Conservation (phyloP, 1,140 invertebrate species). For the Glossosoma conforme region DNA sequence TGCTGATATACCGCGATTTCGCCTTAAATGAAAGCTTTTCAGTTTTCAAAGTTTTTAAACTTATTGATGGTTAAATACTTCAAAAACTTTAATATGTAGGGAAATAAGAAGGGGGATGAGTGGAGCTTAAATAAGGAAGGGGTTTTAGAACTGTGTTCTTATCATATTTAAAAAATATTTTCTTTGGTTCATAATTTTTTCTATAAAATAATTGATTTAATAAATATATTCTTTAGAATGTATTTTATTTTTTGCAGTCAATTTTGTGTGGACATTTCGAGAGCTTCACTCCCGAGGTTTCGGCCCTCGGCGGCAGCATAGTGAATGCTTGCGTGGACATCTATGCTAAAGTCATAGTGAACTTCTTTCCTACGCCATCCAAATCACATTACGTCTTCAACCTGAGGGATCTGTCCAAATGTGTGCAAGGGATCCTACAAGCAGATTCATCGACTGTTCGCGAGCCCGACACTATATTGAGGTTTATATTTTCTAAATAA, state of each 20-base stretch:
- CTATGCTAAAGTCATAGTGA: conserved; percentile 69
- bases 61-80: too few species aligned
- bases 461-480: conserved; percentile 58
- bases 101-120: too few species aligned
- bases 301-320: conserved; percentile 63
- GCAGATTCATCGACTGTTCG: conserved; percentile 61
- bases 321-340: conserved; percentile 75
- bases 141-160: too few species aligned
- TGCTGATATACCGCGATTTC: too few species aligned
- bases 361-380: conserved; percentile 78
- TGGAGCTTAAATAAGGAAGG: too few species aligned
- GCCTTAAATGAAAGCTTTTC: too few species aligned
- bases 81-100: too few species aligned
- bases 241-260: conserved; percentile 48
- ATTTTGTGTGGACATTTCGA: conserved; percentile 72
- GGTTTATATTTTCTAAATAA: conserved; percentile 45
- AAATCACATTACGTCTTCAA: conserved; percentile 94
- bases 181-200: too few species aligned
- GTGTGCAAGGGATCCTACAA: conserved; percentile 80
- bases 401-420: conserved; percentile 82
- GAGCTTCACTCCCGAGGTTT: conserved; percentile 68
- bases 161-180: too few species aligned
- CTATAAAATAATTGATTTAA: neutral
- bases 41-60: too few species aligned
- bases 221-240: conserved; percentile 5